Evolutionary conservation across 2,888 invertebrate genomes (phyloP), one percentile per base, ranked within the genome.

Genomic region (Notodonta ziczac): DNA sequence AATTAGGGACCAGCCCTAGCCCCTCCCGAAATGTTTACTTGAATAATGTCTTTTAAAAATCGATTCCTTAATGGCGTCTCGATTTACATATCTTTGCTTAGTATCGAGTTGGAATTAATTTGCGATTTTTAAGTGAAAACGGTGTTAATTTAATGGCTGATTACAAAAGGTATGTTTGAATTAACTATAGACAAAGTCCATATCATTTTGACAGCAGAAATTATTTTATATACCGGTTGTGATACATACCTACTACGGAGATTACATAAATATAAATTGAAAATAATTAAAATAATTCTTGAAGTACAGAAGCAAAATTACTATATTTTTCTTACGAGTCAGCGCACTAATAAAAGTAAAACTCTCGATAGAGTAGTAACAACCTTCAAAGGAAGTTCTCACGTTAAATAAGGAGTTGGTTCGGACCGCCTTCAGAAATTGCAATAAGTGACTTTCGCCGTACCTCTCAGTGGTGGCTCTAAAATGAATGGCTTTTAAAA

Each of bases 41-140:
- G 76, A 80, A 82, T 85, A 87, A 88, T 87, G 87, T 85, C 82
- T 82, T 85, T 83, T 77, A 80, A 82, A 84, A 84, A 83, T 76
- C 77, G 77, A 78, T 77, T 75, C 72, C 72, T 66, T 78, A 82
- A 80, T 80, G 79, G 81, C 61, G 67, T 77, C 74, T 80, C 74
- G 70, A 76, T 82, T 82, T 80, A 78, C 79, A 77, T 81, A 78
- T 74, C 75, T 75, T 81, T 76, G 60, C 69, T 67, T 65, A 70
- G 72, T 75, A 70, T 72, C 73, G 69, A 63, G 66, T 70, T 56
- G 56, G 52, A 65, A 66, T 65, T 77, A 75, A 77, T 8, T 35
- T 52, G n/a, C n/a, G 13, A n/a, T 46, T 46, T 5, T 4, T 4
- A 46, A 46, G 12, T 46, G 13, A 46, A 13, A 46, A 13, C 6